A percentile compares a stretch with the other conserved stretches of the same genome.
Evolutionary conservation across 64 coral and sea anemone genomes (phyloP).

Genomic region (Pocillopora damicornis): DNA sequence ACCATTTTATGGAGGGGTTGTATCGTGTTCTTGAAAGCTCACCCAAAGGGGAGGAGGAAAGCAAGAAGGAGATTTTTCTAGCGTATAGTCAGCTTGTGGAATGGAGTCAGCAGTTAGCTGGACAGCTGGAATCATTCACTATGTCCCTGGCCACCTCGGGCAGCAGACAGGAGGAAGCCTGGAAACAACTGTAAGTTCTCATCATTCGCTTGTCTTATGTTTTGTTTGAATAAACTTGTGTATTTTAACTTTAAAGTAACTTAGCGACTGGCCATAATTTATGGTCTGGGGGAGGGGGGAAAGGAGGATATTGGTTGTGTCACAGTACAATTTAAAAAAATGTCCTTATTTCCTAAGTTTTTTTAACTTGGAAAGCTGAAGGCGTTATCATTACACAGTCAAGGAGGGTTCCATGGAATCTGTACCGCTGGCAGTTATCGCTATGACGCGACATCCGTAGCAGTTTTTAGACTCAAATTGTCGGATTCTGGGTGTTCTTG

Average conservation of each 20-base stretch:
- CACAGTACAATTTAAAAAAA: no score
- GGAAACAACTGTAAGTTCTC: conserved; percentile 64
- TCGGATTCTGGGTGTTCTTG: no score
- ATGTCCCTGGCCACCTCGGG: conserved; percentile 29
- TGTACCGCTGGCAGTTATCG: no score
- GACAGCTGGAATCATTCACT: conserved; percentile 41
- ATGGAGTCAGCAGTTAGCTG: conserved; percentile 48
- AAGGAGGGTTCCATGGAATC: no score
- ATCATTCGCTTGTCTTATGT: neutral
- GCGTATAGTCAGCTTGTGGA: conserved; percentile 47
- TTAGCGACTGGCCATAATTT: no score
- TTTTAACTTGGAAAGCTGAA: no score
- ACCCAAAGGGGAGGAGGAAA: neutral
- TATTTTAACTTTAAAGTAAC: neutral
- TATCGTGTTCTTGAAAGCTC: conserved; percentile 48
- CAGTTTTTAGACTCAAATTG: no score
- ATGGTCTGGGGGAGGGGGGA: no score
- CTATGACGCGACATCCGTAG: no score
- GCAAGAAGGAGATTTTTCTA: conserved; percentile 51
- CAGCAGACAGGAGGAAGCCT: conserved; percentile 53
- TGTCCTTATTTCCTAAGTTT: no score
- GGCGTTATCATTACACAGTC: no score
- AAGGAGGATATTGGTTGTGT: no score
- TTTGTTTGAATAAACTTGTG: neutral
- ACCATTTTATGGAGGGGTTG: conserved; percentile 51